phyloP scores from a whole-genome alignment of 2,797 vertebrate genomes.

The Taenioides sp. region DNA sequence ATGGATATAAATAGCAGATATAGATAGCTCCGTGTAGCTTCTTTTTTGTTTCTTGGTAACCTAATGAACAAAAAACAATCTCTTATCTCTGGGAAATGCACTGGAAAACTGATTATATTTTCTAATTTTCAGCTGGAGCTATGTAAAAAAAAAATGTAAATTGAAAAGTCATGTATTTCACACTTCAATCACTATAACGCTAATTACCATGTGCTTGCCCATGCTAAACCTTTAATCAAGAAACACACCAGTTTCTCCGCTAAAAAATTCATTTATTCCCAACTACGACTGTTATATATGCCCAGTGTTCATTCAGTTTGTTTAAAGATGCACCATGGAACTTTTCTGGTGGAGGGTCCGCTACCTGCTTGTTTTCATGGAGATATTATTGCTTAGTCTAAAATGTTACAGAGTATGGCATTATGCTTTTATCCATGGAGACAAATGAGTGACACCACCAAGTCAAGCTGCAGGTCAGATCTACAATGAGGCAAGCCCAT shows the following conservation, averaged over 20 bases:
- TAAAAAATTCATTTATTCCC: background rate
- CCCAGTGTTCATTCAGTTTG: too few species aligned
- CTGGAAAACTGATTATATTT: background rate
- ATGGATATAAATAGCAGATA: too few species aligned
- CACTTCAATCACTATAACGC: background rate
- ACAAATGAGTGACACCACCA: too few species aligned
- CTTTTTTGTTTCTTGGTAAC: background rate
- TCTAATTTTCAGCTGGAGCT: background rate
- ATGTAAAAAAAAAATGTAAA: background rate
- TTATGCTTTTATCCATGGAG: too few species aligned
- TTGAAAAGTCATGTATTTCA: background rate
- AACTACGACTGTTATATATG: too few species aligned
- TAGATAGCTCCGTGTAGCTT: background rate
- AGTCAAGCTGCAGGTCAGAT: too few species aligned
- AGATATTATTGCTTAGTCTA: background rate
- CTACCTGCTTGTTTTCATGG: too few species aligned
- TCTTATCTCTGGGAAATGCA: background rate
- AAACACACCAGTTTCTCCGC: background rate
- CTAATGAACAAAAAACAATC: background rate
- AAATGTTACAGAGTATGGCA: too few species aligned
- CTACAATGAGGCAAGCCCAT: too few species aligned
- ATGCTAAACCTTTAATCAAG: background rate
- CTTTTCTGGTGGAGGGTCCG: too few species aligned
- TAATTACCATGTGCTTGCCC: background rate
- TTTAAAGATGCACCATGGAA: too few species aligned